Conservation (phyloP, 2,113 vertebrate genomes). For the Corythornis madagascariensis region DNA sequence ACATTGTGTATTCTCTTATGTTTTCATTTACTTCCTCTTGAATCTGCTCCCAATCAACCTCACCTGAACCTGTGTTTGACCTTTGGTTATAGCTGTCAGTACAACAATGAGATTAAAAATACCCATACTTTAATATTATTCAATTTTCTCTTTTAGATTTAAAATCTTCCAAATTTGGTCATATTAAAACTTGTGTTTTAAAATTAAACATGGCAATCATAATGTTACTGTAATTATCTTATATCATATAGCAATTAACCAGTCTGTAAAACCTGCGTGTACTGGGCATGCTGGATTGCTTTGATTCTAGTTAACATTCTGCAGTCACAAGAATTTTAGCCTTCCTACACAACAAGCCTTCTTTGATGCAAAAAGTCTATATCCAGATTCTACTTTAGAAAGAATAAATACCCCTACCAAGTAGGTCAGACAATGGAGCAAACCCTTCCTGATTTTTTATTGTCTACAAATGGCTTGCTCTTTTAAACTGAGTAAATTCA, state of each 20-base stretch:
- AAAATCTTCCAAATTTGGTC: neutral
- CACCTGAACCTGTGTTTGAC: neutral
- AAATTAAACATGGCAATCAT: conserved; percentile 3
- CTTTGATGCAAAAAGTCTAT: neutral
- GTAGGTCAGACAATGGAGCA: neutral
- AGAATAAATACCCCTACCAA: neutral
- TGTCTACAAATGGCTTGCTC: neutral
- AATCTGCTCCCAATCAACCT: neutral
- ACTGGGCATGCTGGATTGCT: neutral
- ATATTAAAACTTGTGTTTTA: neutral
- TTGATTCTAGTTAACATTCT: neutral
- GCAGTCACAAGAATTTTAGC: neutral
- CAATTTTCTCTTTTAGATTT: neutral
- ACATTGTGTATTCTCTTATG: neutral
- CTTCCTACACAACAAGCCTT: neutral
- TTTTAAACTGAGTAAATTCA: neutral
- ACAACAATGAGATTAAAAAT: neutral
- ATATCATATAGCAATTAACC: neutral
- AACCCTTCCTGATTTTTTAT: neutral
- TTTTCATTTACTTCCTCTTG: conserved; percentile 1
- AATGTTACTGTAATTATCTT: conserved; percentile 1
- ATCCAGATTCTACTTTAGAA: neutral
- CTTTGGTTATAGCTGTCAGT: neutral
- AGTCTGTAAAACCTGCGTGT: neutral
- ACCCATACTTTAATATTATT: neutral